These are phyloP conservation scores for Mesitornis unicolor DNA, from an alignment of 2,113 vertebrate species.

Conservation along the genomic window DNA sequence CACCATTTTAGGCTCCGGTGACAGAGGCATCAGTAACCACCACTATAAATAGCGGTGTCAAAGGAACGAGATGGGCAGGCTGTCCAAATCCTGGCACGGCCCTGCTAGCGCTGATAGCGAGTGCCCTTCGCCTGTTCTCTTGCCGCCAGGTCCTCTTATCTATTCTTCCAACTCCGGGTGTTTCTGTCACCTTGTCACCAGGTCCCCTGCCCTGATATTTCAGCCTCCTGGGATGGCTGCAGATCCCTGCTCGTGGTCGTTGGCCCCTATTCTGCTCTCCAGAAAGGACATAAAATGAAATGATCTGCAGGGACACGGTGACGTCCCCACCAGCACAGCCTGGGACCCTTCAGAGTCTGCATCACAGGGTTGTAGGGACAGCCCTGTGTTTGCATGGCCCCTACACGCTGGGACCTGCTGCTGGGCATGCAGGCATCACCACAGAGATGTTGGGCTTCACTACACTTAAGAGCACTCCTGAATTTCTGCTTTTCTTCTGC, in stretches of 20 bases:
- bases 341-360: neutral
- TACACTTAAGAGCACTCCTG: neutral
- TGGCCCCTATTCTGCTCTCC: neutral
- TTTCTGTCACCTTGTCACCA: slow-evolving; percentile 35
- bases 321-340: neutral
- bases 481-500: neutral
- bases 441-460: rapidly evolving
- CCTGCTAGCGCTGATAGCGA: rapidly evolving
- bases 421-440: neutral
- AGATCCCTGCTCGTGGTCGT: neutral
- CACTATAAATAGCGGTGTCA: slow-evolving; percentile 28
- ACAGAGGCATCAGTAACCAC: neutral
- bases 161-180: neutral
- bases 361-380: rapidly evolving
- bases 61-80: neutral
- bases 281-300: rapidly evolving
- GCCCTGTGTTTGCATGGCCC: neutral
- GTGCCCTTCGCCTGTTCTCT: slow-evolving; percentile 8
- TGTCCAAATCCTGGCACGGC: neutral
- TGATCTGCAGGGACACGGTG: rapidly evolving
- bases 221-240: neutral
- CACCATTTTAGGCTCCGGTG: neutral
- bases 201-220: neutral
- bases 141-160: neutral
- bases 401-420: rapidly evolving